Percentiles rank a stretch among this genome's conserved stretches.
These are phyloP conservation scores for Nomada ferruginata DNA, from an alignment of 2,888 invertebrate genomes.

Conservation along the genomic window DNA sequence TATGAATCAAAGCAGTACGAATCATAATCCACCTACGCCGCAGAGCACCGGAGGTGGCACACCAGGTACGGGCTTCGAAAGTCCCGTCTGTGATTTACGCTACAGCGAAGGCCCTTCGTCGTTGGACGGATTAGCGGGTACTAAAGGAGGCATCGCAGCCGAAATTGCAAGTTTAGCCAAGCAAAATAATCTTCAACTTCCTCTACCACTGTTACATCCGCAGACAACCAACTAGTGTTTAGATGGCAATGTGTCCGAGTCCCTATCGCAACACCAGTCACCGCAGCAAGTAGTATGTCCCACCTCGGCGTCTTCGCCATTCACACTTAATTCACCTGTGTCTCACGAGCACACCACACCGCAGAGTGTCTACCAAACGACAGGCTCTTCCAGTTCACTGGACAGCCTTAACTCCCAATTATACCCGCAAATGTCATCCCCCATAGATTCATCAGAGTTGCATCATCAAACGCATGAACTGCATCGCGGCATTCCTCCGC, in stretches of 20 bases:
- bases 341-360: conserved; percentile 76
- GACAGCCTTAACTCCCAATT: conserved; percentile 72
- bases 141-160: conserved; percentile 80
- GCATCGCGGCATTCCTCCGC: conserved; percentile 78
- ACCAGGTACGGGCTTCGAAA: conserved; percentile 81
- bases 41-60: conserved; percentile 80
- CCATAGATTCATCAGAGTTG: conserved; percentile 71
- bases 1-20: conserved; percentile 79
- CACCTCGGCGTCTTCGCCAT: conserved; percentile 76
- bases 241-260: conserved; percentile 79
- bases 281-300: conserved; percentile 79
- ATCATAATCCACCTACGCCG: conserved; percentile 82
- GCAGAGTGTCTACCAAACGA: conserved; percentile 82
- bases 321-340: conserved; percentile 74
- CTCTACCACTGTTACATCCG: conserved; percentile 83
- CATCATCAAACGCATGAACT: conserved; percentile 74
- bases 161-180: conserved; percentile 83
- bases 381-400: conserved; percentile 73
- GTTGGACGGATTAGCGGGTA: conserved; percentile 77
- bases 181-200: conserved; percentile 83
- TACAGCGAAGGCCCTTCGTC: conserved; percentile 83
- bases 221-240: conserved; percentile 84
- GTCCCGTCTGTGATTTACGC: conserved; percentile 83
- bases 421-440: conserved; percentile 75
- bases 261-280: conserved; percentile 75